phyloP scores from a whole-genome alignment of 2,888 invertebrate genomes.

The Pantelozetes paolii region DNA sequence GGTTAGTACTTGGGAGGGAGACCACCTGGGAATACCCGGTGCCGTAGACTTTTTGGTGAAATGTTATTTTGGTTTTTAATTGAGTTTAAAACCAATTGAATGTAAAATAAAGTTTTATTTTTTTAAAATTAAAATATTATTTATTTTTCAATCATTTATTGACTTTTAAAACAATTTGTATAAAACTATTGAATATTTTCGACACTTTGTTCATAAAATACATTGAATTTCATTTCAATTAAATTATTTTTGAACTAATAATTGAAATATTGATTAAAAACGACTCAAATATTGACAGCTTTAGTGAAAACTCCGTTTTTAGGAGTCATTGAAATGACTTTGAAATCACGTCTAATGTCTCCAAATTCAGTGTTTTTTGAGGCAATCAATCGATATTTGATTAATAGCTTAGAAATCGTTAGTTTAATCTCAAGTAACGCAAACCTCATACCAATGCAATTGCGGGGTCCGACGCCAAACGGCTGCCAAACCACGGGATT shows the following conservation, averaged over 20 bases:
- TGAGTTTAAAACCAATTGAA: slow-evolving; percentile 13
- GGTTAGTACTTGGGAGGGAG: no score
- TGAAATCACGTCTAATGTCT: slow-evolving; percentile 33
- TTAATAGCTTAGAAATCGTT: slow-evolving; percentile 43
- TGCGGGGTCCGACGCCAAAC: slow-evolving; percentile 46
- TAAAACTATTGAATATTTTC: no score
- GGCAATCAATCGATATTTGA: slow-evolving; percentile 42
- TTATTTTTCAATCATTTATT: no score
- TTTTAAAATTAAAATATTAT: background rate
- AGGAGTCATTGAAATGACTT: slow-evolving; percentile 44
- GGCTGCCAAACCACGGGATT: slow-evolving; percentile 43
- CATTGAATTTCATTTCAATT: no score
- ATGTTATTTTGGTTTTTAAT: no score
- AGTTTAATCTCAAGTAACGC: slow-evolving; percentile 46
- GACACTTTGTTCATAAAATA: no score
- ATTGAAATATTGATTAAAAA: background rate
- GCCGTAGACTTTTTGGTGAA: no score
- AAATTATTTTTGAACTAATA: background rate
- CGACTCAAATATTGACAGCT: slow-evolving; percentile 30
- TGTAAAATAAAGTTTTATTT: background rate
- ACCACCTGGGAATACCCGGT: no score
- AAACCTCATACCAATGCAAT: slow-evolving; percentile 46
- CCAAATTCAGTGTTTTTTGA: slow-evolving; percentile 43
- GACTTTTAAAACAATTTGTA: no score
- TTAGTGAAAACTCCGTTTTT: slow-evolving; percentile 44